Evolutionary conservation across 1,140 invertebrate species (phyloP), one percentile per base, ranked within the genome.

Genomic region (Lysiphlebus fabarum): DNA sequence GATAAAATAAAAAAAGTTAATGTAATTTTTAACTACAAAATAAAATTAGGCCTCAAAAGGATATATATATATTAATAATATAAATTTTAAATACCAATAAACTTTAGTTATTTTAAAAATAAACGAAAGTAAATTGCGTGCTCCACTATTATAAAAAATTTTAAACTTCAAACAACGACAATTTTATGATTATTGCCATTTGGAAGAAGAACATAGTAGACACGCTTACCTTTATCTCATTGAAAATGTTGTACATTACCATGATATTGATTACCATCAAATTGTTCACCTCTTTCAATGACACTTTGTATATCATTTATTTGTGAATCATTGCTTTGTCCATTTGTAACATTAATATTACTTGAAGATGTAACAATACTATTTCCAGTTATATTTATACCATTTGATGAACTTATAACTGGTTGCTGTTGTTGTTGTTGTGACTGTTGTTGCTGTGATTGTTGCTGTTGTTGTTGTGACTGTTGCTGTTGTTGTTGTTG

Each of bases 171-270:
- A 41, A 78, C 74, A 63, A 79, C 75, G 50, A 78, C 76, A 53
- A 79, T 76, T 49, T 78, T 78, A 51, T 78, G 75, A 67, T 77
- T 78, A 59, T 77, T 77, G 65, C 74, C 78, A 62, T 80, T 77
- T 14, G 77, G 76, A 68, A 80, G 70, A 57, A 80, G 76, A 67
- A 80, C 76, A 62, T 80, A 80, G 65, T 77, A 78, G 72, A 79
- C 76, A 70, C 75, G 76, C 71, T 76, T 78, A 53, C 68, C 77
- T 70, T 77, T 80, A 72, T 79, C 77, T 80, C 78, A 79, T 78
- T 80, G 77, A 68, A 74, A 78, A 17, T 78, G 75, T 57, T 74
- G 65, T n/a, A 76, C 66, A 61, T 79, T 73, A 54, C 68, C 70
- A 55, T 78, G 75, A 63, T 79, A 77, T 36, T 77, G 75, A 59